Evolutionary conservation across 1,140 invertebrate species (phyloP), one percentile per base, ranked within the genome.

Genomic region (Prorops nasuta): DNA sequence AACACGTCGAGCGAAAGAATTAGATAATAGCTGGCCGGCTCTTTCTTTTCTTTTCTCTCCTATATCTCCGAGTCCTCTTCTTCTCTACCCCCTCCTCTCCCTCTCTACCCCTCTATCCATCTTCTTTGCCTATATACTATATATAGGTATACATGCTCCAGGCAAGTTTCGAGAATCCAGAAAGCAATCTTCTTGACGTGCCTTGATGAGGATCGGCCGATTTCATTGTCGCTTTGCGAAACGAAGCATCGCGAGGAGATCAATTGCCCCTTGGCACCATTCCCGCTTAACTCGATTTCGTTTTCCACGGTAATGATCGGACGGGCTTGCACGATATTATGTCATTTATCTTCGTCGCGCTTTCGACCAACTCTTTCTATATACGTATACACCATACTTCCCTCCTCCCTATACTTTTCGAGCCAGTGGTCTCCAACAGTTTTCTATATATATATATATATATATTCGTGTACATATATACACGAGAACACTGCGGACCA

Each of bases 341-440:
- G 67, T 71, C 67, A 72, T 76, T 76, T 73, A 72, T 74, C 72
- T 75, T 73, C 69, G 69, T 75, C 68, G 59, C 49, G 56, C 66
- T 64, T 43, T 48, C 57, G 51, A 50, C n/a, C n/a, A n/a, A n/a
- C n/a, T n/a, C n/a, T n/a, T n/a, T n/a, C n/a, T n/a, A n/a, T n/a
- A n/a, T n/a, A n/a, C n/a, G n/a, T n/a, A n/a, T n/a, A n/a, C n/a
- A n/a, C n/a, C n/a, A n/a, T 31, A 19, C 37, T 38, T 20, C 16
- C 28, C 10, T 16, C 34, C 0, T 2, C n/a, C 40, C 15, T 20
- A 16, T 24, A 38, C 39, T 49, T 34, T 10, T 28, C 24, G 24
- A 6, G 34, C 22, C 20, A 16, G 10, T 35, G 12, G 38, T 54
- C 32, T 1, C 20, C n/a, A n/a, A n/a, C n/a, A n/a, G n/a, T n/a